These are phyloP conservation scores for Lithobius niger DNA, from an alignment of 1,140 invertebrate genomes.

Conservation along the genomic window DNA sequence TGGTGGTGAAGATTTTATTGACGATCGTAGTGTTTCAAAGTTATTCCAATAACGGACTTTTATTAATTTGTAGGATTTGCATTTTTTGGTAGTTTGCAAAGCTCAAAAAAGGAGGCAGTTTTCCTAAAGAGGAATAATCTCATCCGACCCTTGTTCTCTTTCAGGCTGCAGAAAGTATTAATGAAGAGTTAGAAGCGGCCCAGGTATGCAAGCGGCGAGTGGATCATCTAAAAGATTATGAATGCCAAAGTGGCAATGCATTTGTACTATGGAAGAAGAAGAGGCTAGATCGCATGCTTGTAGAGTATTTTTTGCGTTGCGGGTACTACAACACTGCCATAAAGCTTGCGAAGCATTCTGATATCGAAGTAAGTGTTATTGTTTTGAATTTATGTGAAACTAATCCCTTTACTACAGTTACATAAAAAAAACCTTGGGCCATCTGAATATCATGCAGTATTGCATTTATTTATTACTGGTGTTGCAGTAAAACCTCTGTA, in stretches of 20 bases:
- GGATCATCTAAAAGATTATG: conserved; percentile 79
- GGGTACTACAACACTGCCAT: conserved; percentile 91
- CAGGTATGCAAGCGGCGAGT: conserved; percentile 72
- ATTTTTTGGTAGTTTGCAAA: no score
- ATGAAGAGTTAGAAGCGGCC: conserved; percentile 76
- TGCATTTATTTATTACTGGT: no score
- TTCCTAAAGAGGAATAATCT: conserved; percentile 11
- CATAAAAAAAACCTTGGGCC: no score
- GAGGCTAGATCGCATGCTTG: conserved; percentile 82
- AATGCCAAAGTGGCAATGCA: conserved; percentile 30
- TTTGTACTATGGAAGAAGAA: conserved; percentile 57
- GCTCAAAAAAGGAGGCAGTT: conserved; percentile 14
- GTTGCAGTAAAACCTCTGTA: no score
- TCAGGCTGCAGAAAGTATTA: conserved; percentile 73
- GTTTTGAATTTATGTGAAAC: not conserved
- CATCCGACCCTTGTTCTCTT: conserved; percentile 5
- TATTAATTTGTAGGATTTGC: no score
- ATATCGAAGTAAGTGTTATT: conserved; percentile 42
- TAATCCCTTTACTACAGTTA: no score
- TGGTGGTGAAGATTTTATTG: no score
- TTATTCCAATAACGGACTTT: no score
- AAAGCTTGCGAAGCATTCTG: conserved; percentile 53
- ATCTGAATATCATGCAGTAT: no score
- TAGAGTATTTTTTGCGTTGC: conserved; percentile 89
- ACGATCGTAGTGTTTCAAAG: no score